Percentiles rank a stretch among this genome's conserved stretches.
Conservation (phyloP, 2,113 vertebrate genomes). For the Pimephales promelas region DNA sequence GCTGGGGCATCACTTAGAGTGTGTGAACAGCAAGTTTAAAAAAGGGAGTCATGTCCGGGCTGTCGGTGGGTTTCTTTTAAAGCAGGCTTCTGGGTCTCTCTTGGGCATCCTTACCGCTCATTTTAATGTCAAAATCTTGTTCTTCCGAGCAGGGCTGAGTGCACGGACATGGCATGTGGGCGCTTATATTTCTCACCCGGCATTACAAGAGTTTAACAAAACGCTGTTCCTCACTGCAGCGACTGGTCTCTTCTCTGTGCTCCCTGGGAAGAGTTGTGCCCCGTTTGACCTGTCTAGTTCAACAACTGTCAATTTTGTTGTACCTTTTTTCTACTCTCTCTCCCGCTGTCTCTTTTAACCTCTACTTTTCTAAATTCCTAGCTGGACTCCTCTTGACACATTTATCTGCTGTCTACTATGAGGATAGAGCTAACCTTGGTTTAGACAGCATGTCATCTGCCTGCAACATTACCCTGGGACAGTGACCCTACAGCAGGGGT, state of each 20-base stretch:
- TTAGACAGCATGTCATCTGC: background rate
- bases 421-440: background rate
- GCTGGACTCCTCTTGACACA: conserved; percentile 5
- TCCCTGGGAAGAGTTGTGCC: conserved; percentile 51
- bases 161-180: conserved; percentile 61
- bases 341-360: background rate
- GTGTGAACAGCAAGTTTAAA: conserved; percentile 43
- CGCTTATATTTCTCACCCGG: conserved; percentile 64
- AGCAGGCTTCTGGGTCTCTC: conserved; percentile 12
- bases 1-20: conserved; percentile 46
- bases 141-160: conserved; percentile 60
- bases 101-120: conserved; percentile 56
- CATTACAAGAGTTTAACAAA: conserved; percentile 46
- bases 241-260: conserved; percentile 48
- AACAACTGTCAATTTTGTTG: conserved; percentile 4
- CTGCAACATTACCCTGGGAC: conserved; percentile 14
- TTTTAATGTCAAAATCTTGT: conserved; percentile 74
- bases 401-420: background rate
- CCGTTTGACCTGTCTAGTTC: conserved; percentile 14
- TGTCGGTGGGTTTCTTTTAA: conserved; percentile 51
- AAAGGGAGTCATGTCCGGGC: conserved; percentile 30
- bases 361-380: conserved; percentile 14
- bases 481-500: background rate
- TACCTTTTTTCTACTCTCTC: conserved; percentile 14
- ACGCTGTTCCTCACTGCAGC: conserved; percentile 48